Evolutionary conservation across 2,113 vertebrate species (phyloP), one percentile per base, ranked within the genome.

Genomic region (Eclectus roratus): DNA sequence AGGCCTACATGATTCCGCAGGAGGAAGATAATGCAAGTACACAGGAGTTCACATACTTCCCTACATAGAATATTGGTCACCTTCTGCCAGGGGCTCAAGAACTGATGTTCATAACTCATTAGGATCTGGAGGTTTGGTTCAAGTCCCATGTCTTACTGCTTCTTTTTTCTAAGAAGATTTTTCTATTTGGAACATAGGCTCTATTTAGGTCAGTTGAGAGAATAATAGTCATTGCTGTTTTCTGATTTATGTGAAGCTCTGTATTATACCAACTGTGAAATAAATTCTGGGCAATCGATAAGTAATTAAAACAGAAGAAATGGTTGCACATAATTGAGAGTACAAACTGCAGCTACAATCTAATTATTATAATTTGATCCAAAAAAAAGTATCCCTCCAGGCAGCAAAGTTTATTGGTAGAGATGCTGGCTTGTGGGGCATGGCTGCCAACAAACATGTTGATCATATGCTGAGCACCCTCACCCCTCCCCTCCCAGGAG

Each of bases 261-360:
- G 27, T 66, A 94, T 78, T 90, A 78, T 24, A 64, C 69, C 80
- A 95, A 90, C 88, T 91, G 91, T 90, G 93, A 96, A 96, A 96
- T 76, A 74, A 93, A 89, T 73, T 39, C 69, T 82, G 50, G 46
- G 56, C 17, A 68, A 95, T 97, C 93, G 92, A 96, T 97, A 95
- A 83, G 82, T 93, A 96, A 96, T 95, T 97, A 97, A 95, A 96
- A 89, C 79, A 93, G 64, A 91, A 93, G 50, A 86, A 95, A 90
- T 70, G 37, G 50, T 4, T 80, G 60, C 82, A 91, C 46, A 44
- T 80, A 88, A 91, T 33, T 73, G 85, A 91, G 79, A 93, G 79
- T 83, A 91, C 37, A 66, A 91, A 91, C 55, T 55, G 53, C 55
- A 74, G 88, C 93, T 90, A 91, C 71, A 85, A 63, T 85, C 55